Percentiles rank a stretch among this genome's conserved stretches.
phyloP scores from a whole-genome alignment of 2,797 vertebrate species.

The Cynodonichthys magdalenae region DNA sequence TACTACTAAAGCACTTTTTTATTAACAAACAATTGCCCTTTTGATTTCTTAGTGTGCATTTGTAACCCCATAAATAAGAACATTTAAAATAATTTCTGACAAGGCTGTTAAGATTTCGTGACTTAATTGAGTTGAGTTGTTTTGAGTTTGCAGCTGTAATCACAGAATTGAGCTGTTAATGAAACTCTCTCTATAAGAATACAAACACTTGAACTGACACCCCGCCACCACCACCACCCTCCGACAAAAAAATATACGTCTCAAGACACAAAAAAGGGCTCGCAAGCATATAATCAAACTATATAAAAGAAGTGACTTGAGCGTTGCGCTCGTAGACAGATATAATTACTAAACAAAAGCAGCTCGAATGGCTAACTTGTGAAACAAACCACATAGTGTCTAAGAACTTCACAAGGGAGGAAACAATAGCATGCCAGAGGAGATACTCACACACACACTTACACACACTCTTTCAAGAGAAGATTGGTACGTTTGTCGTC shows the following conservation, averaged over 20 bases:
- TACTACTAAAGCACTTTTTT: too few relatives aligned
- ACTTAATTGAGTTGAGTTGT: constrained; percentile 8
- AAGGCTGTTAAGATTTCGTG: constrained; percentile 10
- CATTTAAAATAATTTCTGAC: constrained; percentile 11
- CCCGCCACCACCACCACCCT: too few relatives aligned
- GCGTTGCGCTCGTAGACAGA: constrained; percentile 84
- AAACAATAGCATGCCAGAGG: constrained; percentile 77
- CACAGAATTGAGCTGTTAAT: constrained; percentile 18
- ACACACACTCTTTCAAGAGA: constrained; percentile 40
- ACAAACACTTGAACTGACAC: constrained; percentile 46
- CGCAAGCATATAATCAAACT: constrained; percentile 89
- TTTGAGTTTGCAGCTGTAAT: constrained; percentile 23
- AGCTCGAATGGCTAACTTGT: constrained; percentile 83
- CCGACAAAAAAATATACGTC: constrained; percentile 60
- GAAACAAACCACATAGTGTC: constrained; percentile 77
- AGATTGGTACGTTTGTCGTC: constrained; percentile 55
- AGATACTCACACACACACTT: constrained; percentile 67
- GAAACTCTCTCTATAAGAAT: constrained; percentile 22
- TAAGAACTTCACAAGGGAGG: constrained; percentile 61
- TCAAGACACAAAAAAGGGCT: constrained; percentile 64
- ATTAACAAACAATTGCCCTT: neutral
- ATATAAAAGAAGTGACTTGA: constrained; percentile 83
- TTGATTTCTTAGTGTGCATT: neutral
- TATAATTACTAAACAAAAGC: constrained; percentile 85
- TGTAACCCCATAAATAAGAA: constrained; percentile 1